phyloP scores from a whole-genome alignment of 2,888 invertebrate genomes.

The Emesis furor region DNA sequence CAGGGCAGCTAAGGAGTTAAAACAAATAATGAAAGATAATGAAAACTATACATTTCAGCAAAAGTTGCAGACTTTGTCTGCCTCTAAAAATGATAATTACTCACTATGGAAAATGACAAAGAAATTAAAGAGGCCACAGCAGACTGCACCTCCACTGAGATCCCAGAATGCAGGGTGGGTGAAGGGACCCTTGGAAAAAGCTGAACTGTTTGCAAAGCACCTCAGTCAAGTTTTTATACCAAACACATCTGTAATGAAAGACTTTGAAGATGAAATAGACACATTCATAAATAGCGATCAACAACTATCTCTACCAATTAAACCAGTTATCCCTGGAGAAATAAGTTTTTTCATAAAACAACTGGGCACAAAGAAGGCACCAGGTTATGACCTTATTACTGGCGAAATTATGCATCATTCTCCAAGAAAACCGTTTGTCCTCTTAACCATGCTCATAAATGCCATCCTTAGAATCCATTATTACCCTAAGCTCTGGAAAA shows the following conservation, averaged over 20 bases:
- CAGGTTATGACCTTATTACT: conserved; percentile 40
- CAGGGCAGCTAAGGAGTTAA: conserved; percentile 33
- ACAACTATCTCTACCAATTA: conserved; percentile 15
- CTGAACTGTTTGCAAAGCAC: conserved; percentile 20
- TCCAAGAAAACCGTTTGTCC: conserved; percentile 11
- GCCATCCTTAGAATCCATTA: conserved; percentile 16
- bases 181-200: conserved; percentile 10
- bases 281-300: background rate
- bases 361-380: conserved; percentile 36
- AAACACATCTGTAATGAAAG: background rate
- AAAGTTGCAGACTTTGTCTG: conserved; percentile 43
- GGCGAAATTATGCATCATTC: conserved; percentile 28
- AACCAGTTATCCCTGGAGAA: conserved; percentile 27
- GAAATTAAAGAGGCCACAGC: conserved; percentile 49
- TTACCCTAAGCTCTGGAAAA: conserved; percentile 64
- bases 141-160: conserved; percentile 23
- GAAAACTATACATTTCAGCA: conserved; percentile 13
- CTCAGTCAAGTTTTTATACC: conserved; percentile 23
- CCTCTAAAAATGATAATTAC: conserved; percentile 51
- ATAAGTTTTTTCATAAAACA: conserved; percentile 25
- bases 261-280: conserved; percentile 16
- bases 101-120: conserved; percentile 70
- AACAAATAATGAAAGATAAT: conserved; percentile 12
- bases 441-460: conserved; percentile 25
- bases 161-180: background rate